phyloP scores from a whole-genome alignment of 2,797 vertebrate species.

The Eulemur coronatus region DNA sequence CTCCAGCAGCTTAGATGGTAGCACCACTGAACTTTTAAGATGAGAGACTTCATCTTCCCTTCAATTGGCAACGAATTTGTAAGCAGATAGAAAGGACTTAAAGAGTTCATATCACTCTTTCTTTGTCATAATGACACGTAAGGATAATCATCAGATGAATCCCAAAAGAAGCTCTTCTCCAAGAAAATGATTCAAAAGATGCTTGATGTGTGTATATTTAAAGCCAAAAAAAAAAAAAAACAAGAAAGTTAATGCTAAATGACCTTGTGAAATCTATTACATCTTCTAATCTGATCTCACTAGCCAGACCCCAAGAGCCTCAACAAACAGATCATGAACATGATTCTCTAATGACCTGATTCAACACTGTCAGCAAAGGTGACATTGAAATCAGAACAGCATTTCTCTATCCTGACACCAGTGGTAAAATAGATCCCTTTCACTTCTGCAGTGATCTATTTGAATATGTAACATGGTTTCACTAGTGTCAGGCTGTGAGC shows the following conservation, averaged over 20 bases:
- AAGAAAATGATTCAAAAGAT: not conserved
- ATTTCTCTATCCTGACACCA: not conserved
- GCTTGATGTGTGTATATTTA: not conserved
- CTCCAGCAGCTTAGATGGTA: not conserved
- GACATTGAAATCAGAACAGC: not conserved
- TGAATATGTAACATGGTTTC: not conserved
- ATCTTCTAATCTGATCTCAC: constrained; percentile 20
- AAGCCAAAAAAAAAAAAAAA: not conserved
- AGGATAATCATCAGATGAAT: not conserved
- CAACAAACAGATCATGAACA: not conserved
- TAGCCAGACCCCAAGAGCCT: constrained; percentile 17
- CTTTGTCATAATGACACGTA: not conserved
- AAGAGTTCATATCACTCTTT: not conserved
- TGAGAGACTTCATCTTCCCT: not conserved
- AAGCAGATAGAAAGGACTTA: not conserved
- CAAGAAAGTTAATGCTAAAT: not conserved
- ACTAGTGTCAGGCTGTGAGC: not conserved
- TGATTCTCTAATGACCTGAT: not conserved
- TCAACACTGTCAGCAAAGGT: not conserved
- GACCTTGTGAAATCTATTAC: not conserved
- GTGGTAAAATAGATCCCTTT: not conserved
- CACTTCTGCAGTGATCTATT: not conserved
- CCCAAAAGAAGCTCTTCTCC: not conserved
- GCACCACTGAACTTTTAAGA: not conserved
- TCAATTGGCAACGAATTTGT: not conserved